Evolutionary conservation across 2,113 vertebrate genomes (phyloP).

Genomic region (Conger conger): DNA sequence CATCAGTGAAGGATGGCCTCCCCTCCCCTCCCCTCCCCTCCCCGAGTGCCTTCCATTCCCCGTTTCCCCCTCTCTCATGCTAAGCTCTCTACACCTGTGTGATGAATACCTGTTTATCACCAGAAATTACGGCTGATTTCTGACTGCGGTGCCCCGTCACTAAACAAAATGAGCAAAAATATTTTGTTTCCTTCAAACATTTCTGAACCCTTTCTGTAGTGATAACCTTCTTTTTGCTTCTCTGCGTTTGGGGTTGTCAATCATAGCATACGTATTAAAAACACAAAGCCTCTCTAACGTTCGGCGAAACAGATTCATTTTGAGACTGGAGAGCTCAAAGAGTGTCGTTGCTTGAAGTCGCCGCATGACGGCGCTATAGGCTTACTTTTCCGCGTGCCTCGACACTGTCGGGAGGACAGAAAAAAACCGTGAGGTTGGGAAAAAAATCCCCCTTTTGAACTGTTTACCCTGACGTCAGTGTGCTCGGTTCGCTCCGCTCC

Average conservation of each 20-base stretch:
- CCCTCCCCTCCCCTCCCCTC: too few relatives aligned
- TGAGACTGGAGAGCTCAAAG: not conserved
- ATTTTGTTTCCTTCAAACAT: too few relatives aligned
- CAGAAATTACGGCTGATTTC: too few relatives aligned
- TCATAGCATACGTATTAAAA: not conserved
- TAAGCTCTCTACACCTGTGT: too few relatives aligned
- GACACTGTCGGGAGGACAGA: constrained; percentile 29
- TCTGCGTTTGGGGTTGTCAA: not conserved
- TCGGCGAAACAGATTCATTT: not conserved
- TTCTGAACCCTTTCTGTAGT: too few relatives aligned
- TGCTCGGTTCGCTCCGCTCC: constrained; percentile 62
- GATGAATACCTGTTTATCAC: too few relatives aligned
- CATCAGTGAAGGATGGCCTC: too few relatives aligned
- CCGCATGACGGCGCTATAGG: constrained; percentile 67
- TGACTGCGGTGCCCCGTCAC: too few relatives aligned
- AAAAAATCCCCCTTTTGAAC: constrained; percentile 61
- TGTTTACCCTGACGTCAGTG: constrained; percentile 79
- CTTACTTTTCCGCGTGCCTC: constrained; percentile 36
- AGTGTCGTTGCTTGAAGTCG: not conserved
- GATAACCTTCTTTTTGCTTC: not conserved
- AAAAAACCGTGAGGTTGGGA: constrained; percentile 50
- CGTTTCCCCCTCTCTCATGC: too few relatives aligned
- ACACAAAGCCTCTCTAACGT: not conserved
- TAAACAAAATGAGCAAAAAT: too few relatives aligned
- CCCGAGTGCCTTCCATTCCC: too few relatives aligned